Evolutionary conservation across 2,113 vertebrate genomes (phyloP).

Genomic region (Saccopteryx leptura): DNA sequence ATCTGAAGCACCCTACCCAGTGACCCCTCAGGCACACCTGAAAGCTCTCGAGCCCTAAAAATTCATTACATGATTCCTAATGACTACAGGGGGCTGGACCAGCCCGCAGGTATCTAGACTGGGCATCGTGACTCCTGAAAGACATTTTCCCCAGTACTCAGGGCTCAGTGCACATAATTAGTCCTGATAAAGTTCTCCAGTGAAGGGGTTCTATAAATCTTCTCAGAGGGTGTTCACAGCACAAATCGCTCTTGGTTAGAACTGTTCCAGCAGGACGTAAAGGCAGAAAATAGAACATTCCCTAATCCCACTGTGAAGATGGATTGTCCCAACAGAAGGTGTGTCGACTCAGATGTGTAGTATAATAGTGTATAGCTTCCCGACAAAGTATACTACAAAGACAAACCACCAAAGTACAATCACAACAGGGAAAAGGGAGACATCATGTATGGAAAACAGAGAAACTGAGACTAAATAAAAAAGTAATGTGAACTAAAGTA

Average conservation of each 20-base stretch:
- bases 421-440: not conserved
- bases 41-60: not conserved
- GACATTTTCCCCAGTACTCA: not conserved
- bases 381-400: not conserved
- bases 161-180: slow-evolving; percentile 17
- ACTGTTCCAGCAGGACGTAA: slow-evolving; percentile 66
- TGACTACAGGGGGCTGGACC: not conserved
- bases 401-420: not conserved
- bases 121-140: not conserved
- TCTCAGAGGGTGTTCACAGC: slow-evolving; percentile 36
- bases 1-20: not conserved
- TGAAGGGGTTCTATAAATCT: slow-evolving; percentile 25
- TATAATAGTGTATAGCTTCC: not conserved
- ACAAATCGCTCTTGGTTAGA: slow-evolving; percentile 68
- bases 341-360: not conserved
- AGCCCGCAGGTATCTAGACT: not conserved
- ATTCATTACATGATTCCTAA: not conserved
- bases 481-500: not conserved
- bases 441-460: not conserved
- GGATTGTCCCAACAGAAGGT: slow-evolving; percentile 15
- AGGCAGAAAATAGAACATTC: slow-evolving; percentile 35
- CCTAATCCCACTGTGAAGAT: slow-evolving; percentile 45
- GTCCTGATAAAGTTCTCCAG: not conserved
- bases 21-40: not conserved
- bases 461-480: not conserved